Evolutionary conservation across 2,797 vertebrate species (phyloP), one percentile per base, ranked within the genome.

Genomic region (Steatocranus sp.): DNA sequence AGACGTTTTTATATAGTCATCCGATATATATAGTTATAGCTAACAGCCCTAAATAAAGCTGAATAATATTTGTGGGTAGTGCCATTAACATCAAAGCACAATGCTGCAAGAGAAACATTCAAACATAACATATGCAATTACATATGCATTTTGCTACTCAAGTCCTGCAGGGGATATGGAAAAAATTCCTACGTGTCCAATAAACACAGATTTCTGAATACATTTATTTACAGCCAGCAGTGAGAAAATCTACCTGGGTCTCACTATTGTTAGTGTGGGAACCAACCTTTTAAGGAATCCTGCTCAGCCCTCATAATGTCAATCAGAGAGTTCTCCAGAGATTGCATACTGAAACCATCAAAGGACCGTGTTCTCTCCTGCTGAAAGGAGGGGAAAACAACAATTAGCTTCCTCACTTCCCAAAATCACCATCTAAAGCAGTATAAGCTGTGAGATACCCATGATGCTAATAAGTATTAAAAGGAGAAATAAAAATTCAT

Each of bases 281-380:
- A 95, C 92, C 86, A 98, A 99, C 99, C 99, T 99, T 99, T 99
- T 94, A 99, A 96, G 85, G 98, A 98, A 96, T 99, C 99, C 93
- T 98, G 99, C 95, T 99, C 99, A 93, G 99, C 98, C 96, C 98
- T 98, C 98, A 99, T 99, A 96, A 99, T 99, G 96, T 99, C 99
- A 95, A 99, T 99, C 95, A 99, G 96, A 8, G 98, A 99, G 95
- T 97, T 99, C 97, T 99, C 98, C 96, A 99, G 95, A 91, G 99
- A 99, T 91, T 99, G 98, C 98, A 99, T 99, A 93, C 97, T 97
- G 93, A 97, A 97, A 86, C 96, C 95, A 94, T 97, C 99, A 95
- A 99, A 99, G 86, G 98, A 97, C 94, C 98, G 97, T 85, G 97
- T 97, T 91, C 98, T 97, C 92, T 99, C 98, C 98, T 99, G 96